Evolutionary conservation across 2,888 invertebrate species (phyloP), one percentile per base, ranked within the genome.

Genomic region (Melolontha melolontha): DNA sequence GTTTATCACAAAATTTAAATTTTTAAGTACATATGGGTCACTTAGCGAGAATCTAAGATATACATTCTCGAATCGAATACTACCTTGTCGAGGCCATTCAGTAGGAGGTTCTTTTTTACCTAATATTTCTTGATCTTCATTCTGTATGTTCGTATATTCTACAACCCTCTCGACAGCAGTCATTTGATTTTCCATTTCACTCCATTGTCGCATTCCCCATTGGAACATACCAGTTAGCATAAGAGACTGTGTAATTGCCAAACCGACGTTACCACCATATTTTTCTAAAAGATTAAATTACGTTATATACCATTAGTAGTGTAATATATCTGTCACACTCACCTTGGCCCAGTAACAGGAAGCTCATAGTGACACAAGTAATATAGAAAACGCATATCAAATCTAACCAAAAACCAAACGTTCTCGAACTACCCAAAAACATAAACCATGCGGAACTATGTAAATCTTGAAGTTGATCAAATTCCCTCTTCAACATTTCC

Each of bases 91-190:
- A 0, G 94, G 94, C 95, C 95, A 95, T 0, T 87, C 85, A 11
- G 85, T 83, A 11, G 89, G 88, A 39, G 92, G 90, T 75, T 88
- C 87, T 77, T 89, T 89, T 17, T 86, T 86, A 0, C 86, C 41
- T 40, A 16, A 14, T 27, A 42, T 17, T 16, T 57, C 57, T 85
- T 14, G 86, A 84, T 14, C 54, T 73, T 79, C 79, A 22, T 75
- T 73, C 47, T 76, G 75, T 2, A 79, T 67, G 11, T 72, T 71
- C 2, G 75, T 78, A 63, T 80, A 81, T 69, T 81, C 81, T 0
- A 78, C 71, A 1, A 92, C 88, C 81, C 96, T 88, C 83, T 97
- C 97, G 0, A 97, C 96, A 2, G 93, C 91, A 4, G 93, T 94
- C 94, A 95, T 93, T 73, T 91, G 92, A 78, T 94, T 95, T 79